A percentile compares a stretch with the other conserved stretches of the same genome.
phyloP scores from a whole-genome alignment of 2,888 invertebrate genomes.

The Chrysolina oricalcia region DNA sequence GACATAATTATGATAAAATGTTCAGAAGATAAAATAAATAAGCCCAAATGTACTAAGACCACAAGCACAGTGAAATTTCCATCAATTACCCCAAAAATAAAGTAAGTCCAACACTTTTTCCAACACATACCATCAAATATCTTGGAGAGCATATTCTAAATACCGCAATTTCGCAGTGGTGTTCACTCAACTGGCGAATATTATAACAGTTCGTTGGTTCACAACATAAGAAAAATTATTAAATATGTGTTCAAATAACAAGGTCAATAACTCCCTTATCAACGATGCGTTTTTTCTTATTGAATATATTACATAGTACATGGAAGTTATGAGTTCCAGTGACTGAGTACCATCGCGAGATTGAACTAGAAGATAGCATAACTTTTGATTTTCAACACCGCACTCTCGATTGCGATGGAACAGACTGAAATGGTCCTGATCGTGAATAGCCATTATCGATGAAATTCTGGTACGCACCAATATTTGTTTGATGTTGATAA shows the following conservation, averaged over 20 bases:
- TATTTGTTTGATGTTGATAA: slow-evolving; percentile 21
- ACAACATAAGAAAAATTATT: slow-evolving; percentile 15
- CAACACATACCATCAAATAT: slow-evolving; percentile 19
- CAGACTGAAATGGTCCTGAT: slow-evolving; percentile 12
- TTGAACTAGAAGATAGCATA: slow-evolving; percentile 6
- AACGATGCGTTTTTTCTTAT: slow-evolving; percentile 20
- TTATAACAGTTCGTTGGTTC: slow-evolving; percentile 18
- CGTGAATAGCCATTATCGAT: neutral
- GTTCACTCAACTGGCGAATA: slow-evolving; percentile 21
- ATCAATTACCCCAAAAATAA: neutral
- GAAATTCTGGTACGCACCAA: slow-evolving; percentile 13
- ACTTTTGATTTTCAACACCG: slow-evolving; percentile 18
- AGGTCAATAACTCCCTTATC: slow-evolving; percentile 23
- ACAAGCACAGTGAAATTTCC: too few species aligned
- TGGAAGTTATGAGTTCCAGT: slow-evolving; percentile 21
- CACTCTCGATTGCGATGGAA: slow-evolving; percentile 21
- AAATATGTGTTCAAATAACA: slow-evolving; percentile 12
- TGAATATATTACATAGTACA: slow-evolving; percentile 12
- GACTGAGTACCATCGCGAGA: slow-evolving; percentile 9
- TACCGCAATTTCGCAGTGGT: slow-evolving; percentile 17
- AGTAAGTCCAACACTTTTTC: neutral
- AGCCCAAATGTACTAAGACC: too few species aligned
- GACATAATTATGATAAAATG: too few species aligned
- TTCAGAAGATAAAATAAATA: too few species aligned
- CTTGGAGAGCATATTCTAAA: slow-evolving; percentile 11